Percentiles rank a stretch among this genome's conserved stretches.
phyloP scores from a whole-genome alignment of 2,888 invertebrate genomes.

The Onchidella celtica region DNA sequence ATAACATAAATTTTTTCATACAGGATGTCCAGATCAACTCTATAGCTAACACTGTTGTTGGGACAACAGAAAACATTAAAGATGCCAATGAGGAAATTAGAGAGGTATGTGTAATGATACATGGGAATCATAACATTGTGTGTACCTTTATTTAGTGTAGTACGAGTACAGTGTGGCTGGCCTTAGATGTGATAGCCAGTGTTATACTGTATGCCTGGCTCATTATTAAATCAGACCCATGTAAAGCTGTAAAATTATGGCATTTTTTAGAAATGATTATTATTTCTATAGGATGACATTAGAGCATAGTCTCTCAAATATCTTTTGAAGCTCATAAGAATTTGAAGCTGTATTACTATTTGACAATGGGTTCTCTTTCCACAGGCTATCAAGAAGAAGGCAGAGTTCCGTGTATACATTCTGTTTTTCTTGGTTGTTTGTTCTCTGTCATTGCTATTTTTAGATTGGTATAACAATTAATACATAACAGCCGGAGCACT shows the following conservation, averaged over 20 bases:
- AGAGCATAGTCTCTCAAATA: too few species aligned
- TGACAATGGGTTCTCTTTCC: slow-evolving; percentile 59
- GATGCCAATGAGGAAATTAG: slow-evolving; percentile 98
- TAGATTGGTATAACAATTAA: slow-evolving; percentile 96
- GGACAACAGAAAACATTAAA: slow-evolving; percentile 96
- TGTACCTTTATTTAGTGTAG: too few species aligned
- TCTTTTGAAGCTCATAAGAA: too few species aligned
- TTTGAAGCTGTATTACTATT: too few species aligned
- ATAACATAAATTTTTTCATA: not conserved
- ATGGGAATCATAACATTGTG: too few species aligned
- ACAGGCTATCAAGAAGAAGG: slow-evolving; percentile 95
- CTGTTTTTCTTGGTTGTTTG: slow-evolving; percentile 96
- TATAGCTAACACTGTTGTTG: slow-evolving; percentile 92
- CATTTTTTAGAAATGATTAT: too few species aligned
- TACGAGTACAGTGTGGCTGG: too few species aligned
- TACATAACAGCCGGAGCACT: not conserved
- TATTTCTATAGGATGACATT: too few species aligned
- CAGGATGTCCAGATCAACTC: slow-evolving; percentile 93
- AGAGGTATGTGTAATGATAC: slow-evolving; percentile 82
- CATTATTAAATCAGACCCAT: too few species aligned
- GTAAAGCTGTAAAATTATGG: too few species aligned
- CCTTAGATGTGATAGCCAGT: too few species aligned
- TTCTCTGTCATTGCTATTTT: slow-evolving; percentile 96
- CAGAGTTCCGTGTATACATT: slow-evolving; percentile 95
- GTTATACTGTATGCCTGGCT: too few species aligned